Conservation (phyloP, 1,140 invertebrate genomes). For the Olivierus martensii region DNA sequence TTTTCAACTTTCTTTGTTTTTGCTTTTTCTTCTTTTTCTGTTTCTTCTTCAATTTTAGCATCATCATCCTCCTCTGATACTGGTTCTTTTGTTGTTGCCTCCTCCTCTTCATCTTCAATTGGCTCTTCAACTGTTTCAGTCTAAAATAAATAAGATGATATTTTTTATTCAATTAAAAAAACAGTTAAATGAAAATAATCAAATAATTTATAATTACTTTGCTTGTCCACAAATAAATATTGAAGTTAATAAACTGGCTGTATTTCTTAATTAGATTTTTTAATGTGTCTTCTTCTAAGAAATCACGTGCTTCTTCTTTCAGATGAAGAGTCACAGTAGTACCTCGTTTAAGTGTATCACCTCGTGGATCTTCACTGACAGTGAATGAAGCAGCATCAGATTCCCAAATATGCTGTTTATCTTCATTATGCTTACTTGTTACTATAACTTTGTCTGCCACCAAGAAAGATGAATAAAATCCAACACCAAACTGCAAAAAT, state of each 20-base stretch:
- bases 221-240: slow-evolving; percentile 91
- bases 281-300: slow-evolving; percentile 81
- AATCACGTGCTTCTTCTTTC: slow-evolving; percentile 95
- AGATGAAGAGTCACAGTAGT: slow-evolving; percentile 71
- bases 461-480: slow-evolving; percentile 95
- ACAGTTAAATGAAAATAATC: background rate
- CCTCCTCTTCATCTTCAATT: slow-evolving; percentile 37
- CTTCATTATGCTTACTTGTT: slow-evolving; percentile 89
- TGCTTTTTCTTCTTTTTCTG: slow-evolving; percentile 47
- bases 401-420: slow-evolving; percentile 96
- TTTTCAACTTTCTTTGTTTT: slow-evolving; percentile 92
- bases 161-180: background rate
- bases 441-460: slow-evolving; percentile 79
- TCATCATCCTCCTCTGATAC: slow-evolving; percentile 33
- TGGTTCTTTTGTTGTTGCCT: slow-evolving; percentile 28
- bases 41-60: slow-evolving; percentile 46
- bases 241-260: slow-evolving; percentile 99
- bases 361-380: slow-evolving; percentile 86
- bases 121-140: slow-evolving; percentile 75
- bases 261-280: slow-evolving; percentile 90
- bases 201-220: slow-evolving; percentile 36
- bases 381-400: slow-evolving; percentile 80
- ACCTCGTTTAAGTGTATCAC: slow-evolving; percentile 75
- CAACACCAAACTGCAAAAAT: slow-evolving; percentile 80
- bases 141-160: slow-evolving; percentile 21